Evolutionary conservation across 2,797 vertebrate genomes (phyloP), one percentile per base, ranked within the genome.

Genomic region (Prionace glauca): DNA sequence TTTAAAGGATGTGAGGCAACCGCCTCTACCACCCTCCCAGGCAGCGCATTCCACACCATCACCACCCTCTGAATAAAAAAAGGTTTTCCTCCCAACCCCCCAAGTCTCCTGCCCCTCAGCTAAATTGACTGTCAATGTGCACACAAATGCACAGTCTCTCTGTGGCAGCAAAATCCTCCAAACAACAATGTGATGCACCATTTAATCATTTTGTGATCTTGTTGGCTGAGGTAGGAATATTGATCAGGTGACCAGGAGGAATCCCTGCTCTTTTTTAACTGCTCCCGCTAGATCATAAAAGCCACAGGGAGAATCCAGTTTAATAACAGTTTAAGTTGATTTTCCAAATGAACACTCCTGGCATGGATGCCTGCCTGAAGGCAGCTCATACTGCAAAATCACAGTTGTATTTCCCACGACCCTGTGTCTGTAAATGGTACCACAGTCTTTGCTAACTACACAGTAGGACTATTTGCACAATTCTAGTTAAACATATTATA

Each of bases 321-420:
- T 67, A 65, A 91, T n/a, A 36, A 36, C n/a, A 56, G 50, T 36
- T 65, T 8, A 91, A 29, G 32, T 36, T 65, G 88, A 91, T 65
- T 91, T 91, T 92, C 62, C 90, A 92, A 92, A 92, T 92, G 90
- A 92, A 22, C 65, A 92, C n/a, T 69, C n/a, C n/a, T 69, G 90
- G 65, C 32, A 36, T 69, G 90, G n/a, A 67, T 18, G 8, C 62
- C 36, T 67, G 62, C 62, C 90, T 24, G 8, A 10, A 41, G 65
- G 65, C 90, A 92, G 36, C 22, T 36, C n/a, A 41, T 41, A 92
- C n/a, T 32, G 90, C n/a, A 62, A 92, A 32, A 67, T 92, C 32
- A 36, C 56, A 20, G n/a, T n/a, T 26, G 65, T 22, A 29, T 36
- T 41, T 41, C 90, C 62, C 65, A 65, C 10, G 62, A 36, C 90